Evolutionary conservation across 2,888 invertebrate genomes (phyloP).

Genomic region (Coleophora deauratella): DNA sequence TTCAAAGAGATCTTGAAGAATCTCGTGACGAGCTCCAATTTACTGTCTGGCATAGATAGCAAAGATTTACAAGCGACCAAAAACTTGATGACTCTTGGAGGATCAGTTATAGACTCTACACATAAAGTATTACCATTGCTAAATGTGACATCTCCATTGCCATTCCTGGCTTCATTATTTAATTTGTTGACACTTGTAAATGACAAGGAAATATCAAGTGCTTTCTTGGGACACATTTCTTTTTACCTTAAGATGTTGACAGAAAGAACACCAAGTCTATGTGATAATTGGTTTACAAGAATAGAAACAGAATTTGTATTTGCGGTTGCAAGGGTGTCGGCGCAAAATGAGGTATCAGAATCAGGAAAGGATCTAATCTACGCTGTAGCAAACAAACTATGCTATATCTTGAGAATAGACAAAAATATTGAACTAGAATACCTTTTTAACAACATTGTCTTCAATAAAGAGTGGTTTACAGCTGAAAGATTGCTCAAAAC

Average conservation of each 20-base stretch:
- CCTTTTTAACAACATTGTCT: constrained; percentile 75
- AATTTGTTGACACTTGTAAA: constrained; percentile 41
- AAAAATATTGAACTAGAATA: constrained; percentile 73
- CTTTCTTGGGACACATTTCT: constrained; percentile 46
- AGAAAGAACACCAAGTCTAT: constrained; percentile 46
- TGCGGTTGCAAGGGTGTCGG: constrained; percentile 59
- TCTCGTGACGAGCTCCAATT: constrained; percentile 49
- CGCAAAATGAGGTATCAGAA: constrained; percentile 44
- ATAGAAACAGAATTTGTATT: constrained; percentile 74
- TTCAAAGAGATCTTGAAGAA: constrained; percentile 56
- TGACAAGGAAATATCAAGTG: constrained; percentile 41
- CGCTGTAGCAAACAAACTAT: constrained; percentile 73
- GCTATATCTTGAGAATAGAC: constrained; percentile 74
- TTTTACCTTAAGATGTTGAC: constrained; percentile 59
- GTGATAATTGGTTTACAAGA: constrained; percentile 77
- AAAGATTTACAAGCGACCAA: constrained; percentile 41
- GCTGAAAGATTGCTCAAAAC: constrained; percentile 70
- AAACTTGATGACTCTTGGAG: constrained; percentile 49
- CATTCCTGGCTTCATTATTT: constrained; percentile 52
- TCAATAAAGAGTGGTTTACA: constrained; percentile 75
- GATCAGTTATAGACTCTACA: constrained; percentile 39
- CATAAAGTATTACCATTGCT: constrained; percentile 56
- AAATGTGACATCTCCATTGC: constrained; percentile 47
- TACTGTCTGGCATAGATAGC: constrained; percentile 49
- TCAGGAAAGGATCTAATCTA: constrained; percentile 67